phyloP scores from a whole-genome alignment of 2,888 invertebrate species.

The Leuctra nigra region DNA sequence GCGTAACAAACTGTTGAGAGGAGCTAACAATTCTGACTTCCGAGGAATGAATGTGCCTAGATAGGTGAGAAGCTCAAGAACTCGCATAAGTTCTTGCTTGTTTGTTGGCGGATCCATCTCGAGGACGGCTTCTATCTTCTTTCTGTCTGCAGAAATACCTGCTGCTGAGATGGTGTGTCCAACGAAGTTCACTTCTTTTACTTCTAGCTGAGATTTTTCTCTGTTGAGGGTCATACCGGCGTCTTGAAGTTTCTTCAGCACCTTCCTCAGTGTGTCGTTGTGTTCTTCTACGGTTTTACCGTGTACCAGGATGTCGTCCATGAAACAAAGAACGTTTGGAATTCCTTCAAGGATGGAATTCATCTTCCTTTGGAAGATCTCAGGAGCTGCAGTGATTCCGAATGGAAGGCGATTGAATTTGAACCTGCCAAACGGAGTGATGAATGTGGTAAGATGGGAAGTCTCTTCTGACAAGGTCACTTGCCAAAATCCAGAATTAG shows the following conservation, averaged over 20 bases:
- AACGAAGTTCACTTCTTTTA: not conserved
- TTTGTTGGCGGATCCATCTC: slow-evolving; percentile 26
- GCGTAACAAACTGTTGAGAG: slow-evolving; percentile 11
- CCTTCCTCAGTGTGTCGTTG: slow-evolving; percentile 27
- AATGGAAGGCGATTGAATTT: slow-evolving; percentile 20
- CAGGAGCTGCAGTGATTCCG: slow-evolving; percentile 21
- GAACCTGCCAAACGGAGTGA: slow-evolving; percentile 23
- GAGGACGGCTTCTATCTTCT: slow-evolving; percentile 25
- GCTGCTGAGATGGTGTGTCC: slow-evolving; percentile 20
- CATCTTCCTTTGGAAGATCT: slow-evolving; percentile 29
- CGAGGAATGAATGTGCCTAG: slow-evolving; percentile 17
- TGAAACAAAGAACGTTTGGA: slow-evolving; percentile 29
- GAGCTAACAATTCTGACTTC: slow-evolving; percentile 9
- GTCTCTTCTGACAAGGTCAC: slow-evolving; percentile 12
- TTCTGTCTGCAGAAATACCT: slow-evolving; percentile 3
- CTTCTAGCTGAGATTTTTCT: slow-evolving; percentile 31
- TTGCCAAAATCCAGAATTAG: slow-evolving; percentile 18
- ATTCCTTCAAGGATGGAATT: slow-evolving; percentile 25
- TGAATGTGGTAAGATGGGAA: slow-evolving; percentile 15
- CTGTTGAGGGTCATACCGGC: slow-evolving; percentile 32
- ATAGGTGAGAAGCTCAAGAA: slow-evolving; percentile 29
- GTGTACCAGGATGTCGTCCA: slow-evolving; percentile 32
- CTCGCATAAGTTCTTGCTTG: slow-evolving; percentile 26
- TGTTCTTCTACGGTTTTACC: slow-evolving; percentile 30
- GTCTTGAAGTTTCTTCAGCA: slow-evolving; percentile 25